phyloP scores from a whole-genome alignment of 2,113 vertebrate species.

The Mohoua ochrocephala region DNA sequence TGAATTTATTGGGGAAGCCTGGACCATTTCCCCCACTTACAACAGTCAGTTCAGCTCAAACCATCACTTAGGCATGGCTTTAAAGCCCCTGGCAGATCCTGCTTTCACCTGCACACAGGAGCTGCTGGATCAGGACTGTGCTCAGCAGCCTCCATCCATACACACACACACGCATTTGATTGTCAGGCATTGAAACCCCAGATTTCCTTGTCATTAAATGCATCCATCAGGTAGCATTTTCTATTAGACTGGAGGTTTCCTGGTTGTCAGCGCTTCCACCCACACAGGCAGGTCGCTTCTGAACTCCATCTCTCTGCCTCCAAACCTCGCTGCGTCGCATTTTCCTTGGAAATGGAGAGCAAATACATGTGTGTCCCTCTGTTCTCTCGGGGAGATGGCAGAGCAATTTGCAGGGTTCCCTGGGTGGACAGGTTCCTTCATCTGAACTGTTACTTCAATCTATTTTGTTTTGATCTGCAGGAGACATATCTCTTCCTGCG shows the following conservation, averaged over 20 bases:
- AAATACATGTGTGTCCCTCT: background rate
- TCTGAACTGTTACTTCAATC: background rate
- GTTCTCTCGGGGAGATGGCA: background rate
- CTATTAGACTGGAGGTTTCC: background rate
- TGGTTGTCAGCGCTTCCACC: background rate
- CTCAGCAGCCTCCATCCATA: background rate
- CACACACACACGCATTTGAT: background rate
- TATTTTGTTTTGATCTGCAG: background rate
- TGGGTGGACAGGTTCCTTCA: background rate
- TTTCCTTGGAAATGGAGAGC: background rate
- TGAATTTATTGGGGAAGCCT: background rate
- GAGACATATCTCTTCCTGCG: background rate
- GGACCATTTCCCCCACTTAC: background rate
- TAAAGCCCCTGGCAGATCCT: background rate
- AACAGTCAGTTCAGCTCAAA: background rate
- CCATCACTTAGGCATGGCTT: background rate
- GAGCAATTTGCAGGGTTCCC: background rate
- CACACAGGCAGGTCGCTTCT: background rate
- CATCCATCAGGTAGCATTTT: slow-evolving; percentile 8
- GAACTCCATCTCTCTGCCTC: background rate
- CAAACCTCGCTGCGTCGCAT: background rate
- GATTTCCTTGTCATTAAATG: background rate
- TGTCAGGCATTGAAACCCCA: background rate
- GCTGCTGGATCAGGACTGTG: background rate
- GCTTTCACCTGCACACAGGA: background rate